Percentiles rank a stretch among this genome's conserved stretches.
Conservation (phyloP, 2,797 vertebrate genomes). For the Holocentrus rufus region DNA sequence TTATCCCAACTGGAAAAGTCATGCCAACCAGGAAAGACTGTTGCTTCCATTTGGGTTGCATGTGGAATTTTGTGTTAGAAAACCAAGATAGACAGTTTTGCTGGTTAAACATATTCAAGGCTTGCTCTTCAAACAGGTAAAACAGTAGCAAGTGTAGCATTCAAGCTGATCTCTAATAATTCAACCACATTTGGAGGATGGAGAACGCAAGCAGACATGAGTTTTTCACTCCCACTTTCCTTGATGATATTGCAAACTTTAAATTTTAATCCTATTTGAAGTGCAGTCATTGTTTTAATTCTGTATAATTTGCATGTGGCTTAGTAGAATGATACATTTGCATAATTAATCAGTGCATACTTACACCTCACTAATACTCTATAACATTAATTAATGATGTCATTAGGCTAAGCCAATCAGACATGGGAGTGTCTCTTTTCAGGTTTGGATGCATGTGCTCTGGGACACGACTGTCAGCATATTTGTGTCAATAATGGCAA, state of each 20-base stretch:
- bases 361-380: conserved; percentile 43
- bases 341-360: conserved; percentile 21
- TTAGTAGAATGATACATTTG: background rate
- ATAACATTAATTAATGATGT: conserved; percentile 26
- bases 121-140: background rate
- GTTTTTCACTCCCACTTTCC: background rate
- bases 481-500: conserved; percentile 70
- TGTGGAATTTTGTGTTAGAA: conserved; percentile 6
- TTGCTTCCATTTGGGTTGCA: background rate
- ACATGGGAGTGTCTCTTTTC: conserved; percentile 34
- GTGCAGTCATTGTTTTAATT: conserved; percentile 12
- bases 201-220: background rate
- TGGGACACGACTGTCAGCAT: conserved; percentile 79
- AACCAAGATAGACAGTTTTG: conserved; percentile 1
- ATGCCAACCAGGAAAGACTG: background rate
- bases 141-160: background rate
- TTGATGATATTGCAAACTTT: background rate
- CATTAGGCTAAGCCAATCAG: conserved; percentile 12
- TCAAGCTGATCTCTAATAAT: too few species aligned
- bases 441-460: conserved; percentile 72
- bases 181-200: too few species aligned
- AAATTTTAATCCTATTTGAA: conserved; percentile 1
- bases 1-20: background rate
- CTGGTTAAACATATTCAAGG: background rate
- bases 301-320: conserved; percentile 48